Conservation (phyloP, 1,140 invertebrate genomes). For the Akabosia matsudoensis region DNA sequence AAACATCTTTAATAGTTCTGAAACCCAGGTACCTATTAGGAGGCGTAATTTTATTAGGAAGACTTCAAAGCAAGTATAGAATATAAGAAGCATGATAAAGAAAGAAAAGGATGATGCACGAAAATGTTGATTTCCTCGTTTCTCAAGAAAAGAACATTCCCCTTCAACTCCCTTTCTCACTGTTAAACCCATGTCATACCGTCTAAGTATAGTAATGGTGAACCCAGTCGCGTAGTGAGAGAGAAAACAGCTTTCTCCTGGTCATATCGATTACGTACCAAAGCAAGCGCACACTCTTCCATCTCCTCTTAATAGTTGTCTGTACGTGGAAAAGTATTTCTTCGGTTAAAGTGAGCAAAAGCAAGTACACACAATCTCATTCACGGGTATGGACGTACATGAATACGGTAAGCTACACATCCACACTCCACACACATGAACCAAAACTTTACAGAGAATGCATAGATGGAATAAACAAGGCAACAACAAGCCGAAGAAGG, state of each 20-base stretch:
- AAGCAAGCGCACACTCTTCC: constrained; percentile 22
- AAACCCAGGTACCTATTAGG: neutral
- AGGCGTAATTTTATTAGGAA: neutral
- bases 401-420: no score
- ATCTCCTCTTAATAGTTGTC: neutral
- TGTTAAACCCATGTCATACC: no score
- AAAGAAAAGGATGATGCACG: neutral
- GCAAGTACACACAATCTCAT: neutral
- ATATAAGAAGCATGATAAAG: no score
- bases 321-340: neutral
- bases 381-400: no score
- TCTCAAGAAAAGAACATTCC: constrained; percentile 5
- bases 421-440: neutral
- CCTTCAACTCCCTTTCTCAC: neutral
- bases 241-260: constrained; percentile 7
- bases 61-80: neutral
- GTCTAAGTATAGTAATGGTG: no score
- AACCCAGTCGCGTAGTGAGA: neutral
- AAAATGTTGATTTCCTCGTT: constrained; percentile 6
- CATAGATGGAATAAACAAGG: neutral
- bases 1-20: neutral
- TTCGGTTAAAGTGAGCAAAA: constrained; percentile 1
- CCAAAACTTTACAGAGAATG: neutral
- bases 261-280: constrained; percentile 22
- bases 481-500: neutral